These are phyloP conservation scores for Eonycteris spelaea DNA, from an alignment of 2,113 vertebrate genomes.

Conservation along the genomic window DNA sequence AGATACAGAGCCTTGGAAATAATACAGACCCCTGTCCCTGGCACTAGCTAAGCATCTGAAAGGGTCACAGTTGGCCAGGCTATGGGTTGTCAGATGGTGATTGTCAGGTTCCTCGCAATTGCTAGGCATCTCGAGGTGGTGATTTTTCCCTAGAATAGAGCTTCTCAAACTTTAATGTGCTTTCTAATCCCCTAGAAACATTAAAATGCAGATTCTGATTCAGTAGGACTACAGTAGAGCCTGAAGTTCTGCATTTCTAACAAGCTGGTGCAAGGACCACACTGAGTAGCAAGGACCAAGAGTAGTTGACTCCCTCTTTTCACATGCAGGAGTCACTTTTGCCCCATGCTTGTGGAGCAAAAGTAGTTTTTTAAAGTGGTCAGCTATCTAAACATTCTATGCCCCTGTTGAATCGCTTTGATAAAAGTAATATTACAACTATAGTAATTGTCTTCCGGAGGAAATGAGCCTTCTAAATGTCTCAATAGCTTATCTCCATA, in stretches of 20 bases:
- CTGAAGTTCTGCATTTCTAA: not conserved
- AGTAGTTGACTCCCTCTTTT: not conserved
- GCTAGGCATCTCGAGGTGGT: not conserved
- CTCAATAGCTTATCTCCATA: not conserved
- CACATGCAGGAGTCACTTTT: not conserved
- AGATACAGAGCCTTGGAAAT: not conserved
- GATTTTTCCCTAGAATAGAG: not conserved
- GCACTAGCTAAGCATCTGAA: not conserved
- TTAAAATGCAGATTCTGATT: not conserved
- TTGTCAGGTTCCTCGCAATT: not conserved
- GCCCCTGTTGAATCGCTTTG: not conserved
- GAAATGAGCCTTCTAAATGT: not conserved
- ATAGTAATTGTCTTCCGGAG: not conserved
- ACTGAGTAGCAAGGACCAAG: not conserved
- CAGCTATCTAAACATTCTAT: not conserved
- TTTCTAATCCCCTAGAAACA: not conserved
- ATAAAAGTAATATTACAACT: not conserved
- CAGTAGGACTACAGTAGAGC: not conserved
- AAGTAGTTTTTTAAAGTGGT: not conserved
- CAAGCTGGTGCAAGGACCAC: not conserved
- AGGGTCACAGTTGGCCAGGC: not conserved
- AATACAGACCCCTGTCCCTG: not conserved
- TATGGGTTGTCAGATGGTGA: not conserved
- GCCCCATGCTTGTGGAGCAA: not conserved
- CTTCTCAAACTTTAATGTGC: not conserved